These are phyloP conservation scores for Globia sparganii DNA, from an alignment of 2,888 invertebrate genomes.

Conservation along the genomic window DNA sequence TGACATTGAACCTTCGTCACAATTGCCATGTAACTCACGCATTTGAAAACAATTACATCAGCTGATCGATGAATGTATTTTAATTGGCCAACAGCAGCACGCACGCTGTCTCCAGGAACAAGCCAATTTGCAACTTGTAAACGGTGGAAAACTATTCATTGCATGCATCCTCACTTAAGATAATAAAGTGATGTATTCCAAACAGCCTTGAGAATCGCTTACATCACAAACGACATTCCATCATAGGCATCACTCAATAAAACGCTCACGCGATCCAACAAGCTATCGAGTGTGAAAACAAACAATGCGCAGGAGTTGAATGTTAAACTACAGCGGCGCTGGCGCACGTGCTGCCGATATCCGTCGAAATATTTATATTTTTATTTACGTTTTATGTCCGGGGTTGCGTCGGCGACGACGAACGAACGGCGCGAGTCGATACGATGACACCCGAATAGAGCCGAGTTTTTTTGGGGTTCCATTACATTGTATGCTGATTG, in stretches of 20 bases:
- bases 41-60: conserved; percentile 60
- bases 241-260: conserved; percentile 78
- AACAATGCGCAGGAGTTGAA: conserved; percentile 84
- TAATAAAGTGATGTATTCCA: conserved; percentile 43
- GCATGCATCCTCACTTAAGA: conserved; percentile 59
- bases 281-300: conserved; percentile 82
- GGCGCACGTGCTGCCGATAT: conserved; percentile 82
- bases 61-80: conserved; percentile 58
- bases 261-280: conserved; percentile 80
- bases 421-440: conserved; percentile 59
- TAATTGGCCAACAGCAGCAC: conserved; percentile 45
- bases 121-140: conserved; percentile 47
- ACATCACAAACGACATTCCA: conserved; percentile 74
- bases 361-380: conserved; percentile 86
- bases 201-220: conserved; percentile 69
- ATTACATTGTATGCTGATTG: conserved; percentile 64
- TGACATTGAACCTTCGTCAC: conserved; percentile 49
- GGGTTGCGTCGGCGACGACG: conserved; percentile 66
- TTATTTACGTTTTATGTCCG: conserved; percentile 83
- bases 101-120: conserved; percentile 41
- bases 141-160: conserved; percentile 54
- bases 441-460: conserved; percentile 58
- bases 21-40: conserved; percentile 33
- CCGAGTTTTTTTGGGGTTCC: conserved; percentile 60
- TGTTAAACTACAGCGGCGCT: conserved; percentile 82